Percentiles rank a stretch among this genome's conserved stretches.
phyloP scores from a whole-genome alignment of 2,888 invertebrate species.

The Crepidodera aurea region DNA sequence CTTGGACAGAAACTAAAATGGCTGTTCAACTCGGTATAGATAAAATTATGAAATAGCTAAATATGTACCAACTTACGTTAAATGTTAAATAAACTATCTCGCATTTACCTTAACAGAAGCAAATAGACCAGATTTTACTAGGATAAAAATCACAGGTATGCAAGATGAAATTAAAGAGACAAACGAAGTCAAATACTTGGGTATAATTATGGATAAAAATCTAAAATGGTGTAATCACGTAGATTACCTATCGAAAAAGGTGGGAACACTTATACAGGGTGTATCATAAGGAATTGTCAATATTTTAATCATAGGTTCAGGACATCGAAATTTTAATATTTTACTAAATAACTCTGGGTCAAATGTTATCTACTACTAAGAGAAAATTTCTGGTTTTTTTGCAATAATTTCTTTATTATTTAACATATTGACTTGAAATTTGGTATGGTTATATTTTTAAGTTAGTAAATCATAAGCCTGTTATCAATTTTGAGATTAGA shows the following conservation, averaged over 20 bases:
- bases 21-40: neutral
- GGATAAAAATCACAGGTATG: conserved; percentile 3
- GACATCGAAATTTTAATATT: no score
- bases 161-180: conserved; percentile 3
- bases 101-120: conserved; percentile 6
- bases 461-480: no score
- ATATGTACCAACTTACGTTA: neutral
- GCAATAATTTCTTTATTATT: no score
- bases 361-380: no score
- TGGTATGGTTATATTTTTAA: no score
- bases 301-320: no score
- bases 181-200: conserved; percentile 5
- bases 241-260: no score
- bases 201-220: conserved; percentile 12
- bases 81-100: neutral
- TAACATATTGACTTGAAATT: no score
- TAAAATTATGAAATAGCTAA: neutral
- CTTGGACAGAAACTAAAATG: neutral
- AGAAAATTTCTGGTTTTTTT: no score
- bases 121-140: conserved; percentile 9
- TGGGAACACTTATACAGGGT: neutral
- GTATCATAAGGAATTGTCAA: neutral
- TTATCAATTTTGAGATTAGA: no score
- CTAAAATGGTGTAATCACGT: no score
- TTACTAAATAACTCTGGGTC: no score